phyloP scores from a whole-genome alignment of 2,888 invertebrate genomes.

The Philonicus albiceps region DNA sequence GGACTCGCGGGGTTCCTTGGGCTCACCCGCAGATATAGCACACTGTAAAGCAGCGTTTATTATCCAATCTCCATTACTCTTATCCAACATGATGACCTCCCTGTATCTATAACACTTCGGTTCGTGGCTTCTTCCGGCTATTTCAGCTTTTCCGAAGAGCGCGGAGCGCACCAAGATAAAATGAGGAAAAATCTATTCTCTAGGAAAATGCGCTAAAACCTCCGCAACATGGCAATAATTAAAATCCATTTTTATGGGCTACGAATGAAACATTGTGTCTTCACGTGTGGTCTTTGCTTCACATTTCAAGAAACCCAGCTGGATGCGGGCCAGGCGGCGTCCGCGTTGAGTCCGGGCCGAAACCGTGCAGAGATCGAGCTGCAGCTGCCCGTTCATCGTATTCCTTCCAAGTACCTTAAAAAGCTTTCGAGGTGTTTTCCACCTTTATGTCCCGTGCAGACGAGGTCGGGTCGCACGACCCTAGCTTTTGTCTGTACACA shows the following conservation, averaged over 20 bases:
- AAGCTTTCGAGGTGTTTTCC: background rate
- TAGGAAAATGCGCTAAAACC: background rate
- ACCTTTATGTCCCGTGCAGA: background rate
- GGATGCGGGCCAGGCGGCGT: no score
- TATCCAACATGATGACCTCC: constrained; percentile 21
- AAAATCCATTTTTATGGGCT: background rate
- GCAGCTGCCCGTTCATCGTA: background rate
- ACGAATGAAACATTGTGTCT: background rate
- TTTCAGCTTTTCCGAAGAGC: background rate
- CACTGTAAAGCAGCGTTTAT: constrained; percentile 33
- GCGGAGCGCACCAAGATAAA: background rate
- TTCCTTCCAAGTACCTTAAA: background rate
- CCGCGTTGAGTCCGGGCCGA: background rate
- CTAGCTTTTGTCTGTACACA: background rate
- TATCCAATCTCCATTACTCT: constrained; percentile 34
- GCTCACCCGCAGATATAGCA: background rate
- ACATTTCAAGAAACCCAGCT: background rate
- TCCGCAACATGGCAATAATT: background rate
- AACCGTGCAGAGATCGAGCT: background rate
- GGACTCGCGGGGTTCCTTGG: no score
- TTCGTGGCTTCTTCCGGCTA: background rate
- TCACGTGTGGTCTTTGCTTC: background rate
- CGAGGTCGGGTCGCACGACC: background rate
- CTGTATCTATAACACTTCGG: constrained; percentile 7
- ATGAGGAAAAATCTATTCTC: background rate